Conservation (phyloP, 2,113 vertebrate genomes). For the Centropristis striata region DNA sequence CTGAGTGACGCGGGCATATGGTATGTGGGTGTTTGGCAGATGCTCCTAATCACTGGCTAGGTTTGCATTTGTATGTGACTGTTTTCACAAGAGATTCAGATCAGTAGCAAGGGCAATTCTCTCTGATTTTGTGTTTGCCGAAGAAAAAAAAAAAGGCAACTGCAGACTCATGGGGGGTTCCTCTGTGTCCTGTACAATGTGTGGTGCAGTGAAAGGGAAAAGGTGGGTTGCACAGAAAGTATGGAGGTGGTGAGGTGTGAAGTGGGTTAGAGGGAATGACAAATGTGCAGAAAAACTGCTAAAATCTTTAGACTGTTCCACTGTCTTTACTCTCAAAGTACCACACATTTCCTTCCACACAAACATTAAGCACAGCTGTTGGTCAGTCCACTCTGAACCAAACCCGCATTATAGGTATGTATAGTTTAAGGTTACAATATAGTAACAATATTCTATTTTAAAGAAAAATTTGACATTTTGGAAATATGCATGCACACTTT, state of each 20-base stretch:
- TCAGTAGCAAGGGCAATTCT: constrained; percentile 52
- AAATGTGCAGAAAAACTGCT: constrained; percentile 3
- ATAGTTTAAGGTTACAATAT: not conserved
- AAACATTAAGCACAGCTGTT: too few relatives aligned
- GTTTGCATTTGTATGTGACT: constrained; percentile 65
- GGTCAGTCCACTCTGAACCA: too few relatives aligned
- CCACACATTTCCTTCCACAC: too few relatives aligned
- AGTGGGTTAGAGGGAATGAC: not conserved
- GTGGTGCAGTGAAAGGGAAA: constrained; percentile 13
- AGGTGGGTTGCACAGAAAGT: constrained; percentile 28
- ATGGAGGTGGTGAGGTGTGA: not conserved
- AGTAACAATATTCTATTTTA: not conserved
- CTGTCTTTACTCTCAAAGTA: too few relatives aligned
- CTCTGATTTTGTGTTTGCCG: constrained; percentile 34
- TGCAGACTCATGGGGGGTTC: constrained; percentile 1
- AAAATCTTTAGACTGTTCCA: not conserved
- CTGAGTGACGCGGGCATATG: constrained; percentile 68
- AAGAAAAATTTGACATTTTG: too few relatives aligned
- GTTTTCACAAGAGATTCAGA: constrained; percentile 66
- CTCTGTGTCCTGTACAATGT: constrained; percentile 38
- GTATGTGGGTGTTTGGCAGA: constrained; percentile 79
- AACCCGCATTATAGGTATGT: too few relatives aligned
- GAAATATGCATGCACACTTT: too few relatives aligned
- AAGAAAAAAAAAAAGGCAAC: constrained; percentile 20
- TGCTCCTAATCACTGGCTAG: constrained; percentile 69